These are phyloP conservation scores for Galerucella nymphaeae DNA, from an alignment of 2,888 invertebrate genomes.

Conservation along the genomic window DNA sequence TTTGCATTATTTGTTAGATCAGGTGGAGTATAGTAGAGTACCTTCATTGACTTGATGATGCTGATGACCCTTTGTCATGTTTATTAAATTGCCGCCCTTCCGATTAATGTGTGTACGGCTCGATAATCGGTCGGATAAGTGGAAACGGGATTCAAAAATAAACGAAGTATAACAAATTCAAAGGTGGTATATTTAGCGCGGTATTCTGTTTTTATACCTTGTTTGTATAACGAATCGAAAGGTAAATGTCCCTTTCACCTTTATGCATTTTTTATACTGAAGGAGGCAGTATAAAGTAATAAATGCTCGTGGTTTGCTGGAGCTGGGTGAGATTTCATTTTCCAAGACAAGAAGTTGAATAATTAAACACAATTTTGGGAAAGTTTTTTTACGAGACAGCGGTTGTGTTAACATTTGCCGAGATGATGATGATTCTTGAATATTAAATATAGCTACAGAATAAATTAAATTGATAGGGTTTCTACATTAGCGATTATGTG, in stretches of 20 bases:
- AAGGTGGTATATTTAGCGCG: conserved; percentile 18
- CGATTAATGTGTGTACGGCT: conserved; percentile 50
- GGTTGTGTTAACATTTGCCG: too few species aligned
- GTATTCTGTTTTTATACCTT: conserved; percentile 3
- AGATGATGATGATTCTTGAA: too few species aligned
- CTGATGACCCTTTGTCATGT: conserved; percentile 60
- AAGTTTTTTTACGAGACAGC: too few species aligned
- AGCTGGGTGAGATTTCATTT: too few species aligned
- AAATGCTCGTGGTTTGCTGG: too few species aligned
- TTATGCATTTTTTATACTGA: not conserved
- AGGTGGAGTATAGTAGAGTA: conserved; percentile 40
- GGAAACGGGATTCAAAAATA: conserved; percentile 48
- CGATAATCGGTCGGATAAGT: conserved; percentile 50
- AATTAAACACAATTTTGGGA: too few species aligned
- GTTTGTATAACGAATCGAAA: not conserved
- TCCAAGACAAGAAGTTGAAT: too few species aligned
- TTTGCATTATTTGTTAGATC: conserved; percentile 27
- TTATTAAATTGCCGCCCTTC: conserved; percentile 50
- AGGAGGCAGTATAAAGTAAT: not conserved
- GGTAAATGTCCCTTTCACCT: not conserved
- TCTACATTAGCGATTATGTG: too few species aligned
- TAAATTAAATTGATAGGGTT: too few species aligned
- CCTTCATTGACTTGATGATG: conserved; percentile 54
- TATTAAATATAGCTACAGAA: too few species aligned
- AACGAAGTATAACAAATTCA: conserved; percentile 34